A percentile compares a stretch with the other conserved stretches of the same genome.
phyloP scores from a whole-genome alignment of 1,140 invertebrate genomes.

The Helicoverpa zea region DNA sequence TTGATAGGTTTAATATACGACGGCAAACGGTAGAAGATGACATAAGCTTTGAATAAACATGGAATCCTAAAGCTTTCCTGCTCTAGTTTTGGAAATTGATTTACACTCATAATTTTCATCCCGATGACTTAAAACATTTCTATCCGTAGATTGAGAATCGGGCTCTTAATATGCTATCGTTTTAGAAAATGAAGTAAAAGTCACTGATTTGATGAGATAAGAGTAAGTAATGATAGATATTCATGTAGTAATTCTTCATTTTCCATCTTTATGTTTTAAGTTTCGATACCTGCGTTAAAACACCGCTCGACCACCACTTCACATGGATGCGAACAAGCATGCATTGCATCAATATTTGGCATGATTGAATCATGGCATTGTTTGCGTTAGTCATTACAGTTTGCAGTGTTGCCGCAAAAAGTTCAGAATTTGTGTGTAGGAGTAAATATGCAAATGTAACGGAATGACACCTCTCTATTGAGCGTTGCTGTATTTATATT shows the following conservation, averaged over 20 bases:
- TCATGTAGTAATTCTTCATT: background rate
- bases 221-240: no score
- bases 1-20: no score
- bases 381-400: slow-evolving; percentile 19
- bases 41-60: no score
- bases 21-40: no score
- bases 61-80: no score
- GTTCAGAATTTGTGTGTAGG: slow-evolving; percentile 6
- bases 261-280: background rate
- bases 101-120: no score
- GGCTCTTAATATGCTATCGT: no score
- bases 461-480: slow-evolving; percentile 10
- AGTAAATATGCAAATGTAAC: slow-evolving; percentile 26
- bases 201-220: background rate
- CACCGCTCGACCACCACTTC: background rate
- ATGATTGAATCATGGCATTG: slow-evolving; percentile 18
- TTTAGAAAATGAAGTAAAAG: no score
- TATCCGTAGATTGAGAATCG: no score
- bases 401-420: slow-evolving; percentile 15
- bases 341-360: slow-evolving; percentile 20
- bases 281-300: background rate
- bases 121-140: no score
- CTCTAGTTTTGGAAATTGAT: no score
- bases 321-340: background rate
- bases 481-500: background rate